phyloP scores from a whole-genome alignment of 1,140 invertebrate genomes.

The Drosophila erecta region DNA sequence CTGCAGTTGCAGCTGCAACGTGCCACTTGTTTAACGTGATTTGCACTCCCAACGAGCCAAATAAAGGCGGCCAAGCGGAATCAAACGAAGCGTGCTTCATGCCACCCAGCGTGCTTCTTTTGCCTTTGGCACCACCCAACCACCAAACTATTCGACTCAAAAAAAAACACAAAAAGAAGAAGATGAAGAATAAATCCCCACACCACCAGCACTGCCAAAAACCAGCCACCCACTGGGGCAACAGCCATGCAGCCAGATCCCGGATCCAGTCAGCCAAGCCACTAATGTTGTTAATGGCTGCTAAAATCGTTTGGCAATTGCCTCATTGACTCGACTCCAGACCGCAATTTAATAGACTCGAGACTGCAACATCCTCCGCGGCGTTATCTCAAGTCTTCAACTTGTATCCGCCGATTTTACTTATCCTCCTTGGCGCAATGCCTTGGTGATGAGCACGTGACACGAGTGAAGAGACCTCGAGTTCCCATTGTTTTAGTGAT shows the following conservation, averaged over 20 bases:
- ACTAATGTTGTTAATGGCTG: constrained; percentile 76
- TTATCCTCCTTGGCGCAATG: background rate
- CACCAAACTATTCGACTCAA: background rate
- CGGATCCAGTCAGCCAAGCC: constrained; percentile 34
- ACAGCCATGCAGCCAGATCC: background rate
- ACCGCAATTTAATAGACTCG: constrained; percentile 68
- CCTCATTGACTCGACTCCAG: constrained; percentile 54
- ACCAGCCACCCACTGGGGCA: background rate
- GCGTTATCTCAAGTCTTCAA: constrained; percentile 22
- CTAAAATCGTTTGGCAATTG: constrained; percentile 76
- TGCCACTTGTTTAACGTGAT: constrained; percentile 70
- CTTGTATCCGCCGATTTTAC: background rate
- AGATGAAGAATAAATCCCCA: no score
- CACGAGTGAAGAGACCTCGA: background rate
- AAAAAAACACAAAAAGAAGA: background rate
- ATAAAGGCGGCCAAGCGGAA: constrained; percentile 51
- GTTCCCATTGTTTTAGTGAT: background rate
- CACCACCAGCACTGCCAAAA: background rate
- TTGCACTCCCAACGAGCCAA: constrained; percentile 66
- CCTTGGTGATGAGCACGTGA: constrained; percentile 26
- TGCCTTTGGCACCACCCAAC: background rate
- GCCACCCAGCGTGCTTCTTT: constrained; percentile 29
- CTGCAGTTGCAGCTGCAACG: constrained; percentile 41
- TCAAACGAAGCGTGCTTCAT: constrained; percentile 45
- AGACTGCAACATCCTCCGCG: constrained; percentile 36